Percentiles rank a stretch among this genome's conserved stretches.
Conservation (phyloP, 2,797 vertebrate genomes). For the Erithacus rubecula region DNA sequence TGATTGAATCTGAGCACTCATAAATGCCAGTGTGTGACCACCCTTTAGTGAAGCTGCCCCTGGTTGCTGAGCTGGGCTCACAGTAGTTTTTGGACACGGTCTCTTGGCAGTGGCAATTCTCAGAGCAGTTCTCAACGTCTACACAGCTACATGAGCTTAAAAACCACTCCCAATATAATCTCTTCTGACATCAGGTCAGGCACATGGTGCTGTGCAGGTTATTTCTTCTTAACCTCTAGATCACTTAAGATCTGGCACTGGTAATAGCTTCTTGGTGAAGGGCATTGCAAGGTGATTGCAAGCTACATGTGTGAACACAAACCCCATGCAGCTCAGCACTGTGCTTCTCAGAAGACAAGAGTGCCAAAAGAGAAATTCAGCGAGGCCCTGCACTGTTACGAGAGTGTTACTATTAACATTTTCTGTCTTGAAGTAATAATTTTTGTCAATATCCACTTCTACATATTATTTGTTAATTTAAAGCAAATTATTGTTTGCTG, state of each 20-base stretch:
- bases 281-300: background rate
- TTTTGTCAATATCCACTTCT: background rate
- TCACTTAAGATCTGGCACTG: background rate
- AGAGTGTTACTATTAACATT: background rate
- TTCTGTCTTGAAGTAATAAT: background rate
- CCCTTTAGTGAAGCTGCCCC: background rate
- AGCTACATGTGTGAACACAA: rapidly evolving
- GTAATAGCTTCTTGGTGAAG: background rate
- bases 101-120: background rate
- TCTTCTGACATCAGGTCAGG: background rate
- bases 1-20: background rate
- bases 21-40: rapidly evolving
- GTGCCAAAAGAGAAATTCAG: background rate
- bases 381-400: background rate
- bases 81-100: background rate
- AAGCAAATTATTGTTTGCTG: background rate
- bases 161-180: background rate
- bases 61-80: rapidly evolving
- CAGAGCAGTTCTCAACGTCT: background rate
- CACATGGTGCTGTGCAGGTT: background rate
- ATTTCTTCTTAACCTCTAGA: background rate
- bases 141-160: background rate
- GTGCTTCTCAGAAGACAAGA: background rate
- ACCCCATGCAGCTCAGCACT: background rate
- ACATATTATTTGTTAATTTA: background rate